Conservation (phyloP, 2,113 vertebrate genomes). For the Cryptomyrus ogoouensis region DNA sequence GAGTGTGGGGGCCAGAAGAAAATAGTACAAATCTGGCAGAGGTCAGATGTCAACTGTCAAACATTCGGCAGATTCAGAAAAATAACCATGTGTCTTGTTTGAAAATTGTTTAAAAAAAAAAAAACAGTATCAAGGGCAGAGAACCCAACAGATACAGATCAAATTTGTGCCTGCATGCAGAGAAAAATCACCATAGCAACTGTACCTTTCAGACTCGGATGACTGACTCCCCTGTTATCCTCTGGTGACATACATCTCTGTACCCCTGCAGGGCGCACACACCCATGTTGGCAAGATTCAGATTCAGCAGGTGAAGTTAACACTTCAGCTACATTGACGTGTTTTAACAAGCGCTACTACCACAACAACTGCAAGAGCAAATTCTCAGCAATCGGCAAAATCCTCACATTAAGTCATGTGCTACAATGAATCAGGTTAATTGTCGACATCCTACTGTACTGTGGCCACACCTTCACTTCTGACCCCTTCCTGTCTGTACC, state of each 20-base stretch:
- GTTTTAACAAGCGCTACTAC: neutral
- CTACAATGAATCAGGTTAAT: neutral
- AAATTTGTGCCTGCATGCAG: neutral
- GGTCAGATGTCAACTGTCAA: slow-evolving; percentile 14
- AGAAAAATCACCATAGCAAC: neutral
- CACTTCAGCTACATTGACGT: neutral
- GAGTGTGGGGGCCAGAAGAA: slow-evolving; percentile 47
- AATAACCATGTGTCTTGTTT: neutral
- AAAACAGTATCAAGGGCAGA: neutral
- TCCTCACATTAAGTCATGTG: neutral
- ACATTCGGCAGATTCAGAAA: neutral
- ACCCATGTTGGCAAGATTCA: neutral
- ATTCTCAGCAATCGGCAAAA: neutral
- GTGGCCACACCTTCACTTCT: neutral
- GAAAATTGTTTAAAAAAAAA: neutral
- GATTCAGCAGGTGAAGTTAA: neutral
- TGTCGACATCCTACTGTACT: neutral
- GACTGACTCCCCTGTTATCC: neutral
- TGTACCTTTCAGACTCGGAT: slow-evolving; percentile 36
- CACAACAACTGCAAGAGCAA: neutral
- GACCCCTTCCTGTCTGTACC: slow-evolving; percentile 32
- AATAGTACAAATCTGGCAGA: slow-evolving; percentile 38
- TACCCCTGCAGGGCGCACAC: slow-evolving; percentile 15
- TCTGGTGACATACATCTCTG: neutral
- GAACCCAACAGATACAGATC: neutral